Conservation (phyloP, 2,113 vertebrate species). For the Rhynchomys soricoides region DNA sequence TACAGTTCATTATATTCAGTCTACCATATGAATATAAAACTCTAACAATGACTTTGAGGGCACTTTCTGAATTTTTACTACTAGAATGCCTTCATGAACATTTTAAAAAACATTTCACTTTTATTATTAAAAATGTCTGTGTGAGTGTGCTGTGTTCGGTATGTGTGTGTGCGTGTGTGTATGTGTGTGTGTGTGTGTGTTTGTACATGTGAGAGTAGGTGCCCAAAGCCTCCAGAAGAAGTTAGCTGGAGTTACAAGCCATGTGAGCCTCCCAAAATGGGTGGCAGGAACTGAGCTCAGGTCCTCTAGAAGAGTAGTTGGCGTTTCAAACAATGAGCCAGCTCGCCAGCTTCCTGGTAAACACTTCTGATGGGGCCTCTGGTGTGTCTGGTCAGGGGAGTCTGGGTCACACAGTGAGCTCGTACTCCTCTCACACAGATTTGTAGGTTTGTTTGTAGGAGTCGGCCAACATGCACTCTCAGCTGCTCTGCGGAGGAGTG, state of each 20-base stretch:
- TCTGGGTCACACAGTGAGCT: not conserved
- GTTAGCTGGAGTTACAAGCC: not conserved
- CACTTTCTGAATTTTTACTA: not conserved
- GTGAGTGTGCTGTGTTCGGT: too few species aligned
- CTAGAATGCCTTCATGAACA: not conserved
- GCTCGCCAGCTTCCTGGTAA: not conserved
- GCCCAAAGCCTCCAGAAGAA: not conserved
- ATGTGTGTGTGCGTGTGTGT: too few species aligned
- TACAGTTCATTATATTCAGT: not conserved
- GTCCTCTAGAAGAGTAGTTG: not conserved
- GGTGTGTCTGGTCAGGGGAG: not conserved
- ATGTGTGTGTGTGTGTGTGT: not conserved
- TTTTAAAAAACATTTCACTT: not conserved
- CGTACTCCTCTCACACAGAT: not conserved
- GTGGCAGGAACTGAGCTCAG: not conserved
- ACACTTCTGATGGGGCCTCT: not conserved
- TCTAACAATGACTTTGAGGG: not conserved
- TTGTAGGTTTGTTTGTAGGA: not conserved
- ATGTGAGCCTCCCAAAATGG: not conserved
- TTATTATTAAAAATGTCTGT: not conserved
- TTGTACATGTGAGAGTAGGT: not conserved
- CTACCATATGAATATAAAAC: not conserved
- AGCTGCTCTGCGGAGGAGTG: rapidly evolving
- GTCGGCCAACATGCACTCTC: rapidly evolving
- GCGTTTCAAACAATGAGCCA: not conserved